phyloP scores from a whole-genome alignment of 1,140 invertebrate genomes.

The Drosophila lini region DNA sequence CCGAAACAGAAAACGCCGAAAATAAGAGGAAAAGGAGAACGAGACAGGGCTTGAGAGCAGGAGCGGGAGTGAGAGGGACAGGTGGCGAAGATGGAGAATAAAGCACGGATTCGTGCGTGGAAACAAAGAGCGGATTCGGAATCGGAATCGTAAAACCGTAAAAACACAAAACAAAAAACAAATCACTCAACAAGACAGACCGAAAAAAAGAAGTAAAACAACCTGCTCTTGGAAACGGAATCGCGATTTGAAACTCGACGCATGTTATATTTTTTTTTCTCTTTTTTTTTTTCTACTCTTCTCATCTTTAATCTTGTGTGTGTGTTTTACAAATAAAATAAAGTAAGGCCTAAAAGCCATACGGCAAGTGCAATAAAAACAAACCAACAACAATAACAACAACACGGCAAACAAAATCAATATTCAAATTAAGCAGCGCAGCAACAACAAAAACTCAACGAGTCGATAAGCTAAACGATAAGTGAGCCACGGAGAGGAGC shows the following conservation, averaged over 20 bases:
- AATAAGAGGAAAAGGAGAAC: constrained; percentile 3
- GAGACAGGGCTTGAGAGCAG: neutral
- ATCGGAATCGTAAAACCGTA: constrained; percentile 35
- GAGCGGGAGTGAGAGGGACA: neutral
- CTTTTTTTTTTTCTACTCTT: neutral
- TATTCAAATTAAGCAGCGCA: constrained; percentile 73
- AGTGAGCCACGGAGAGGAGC: constrained; percentile 22
- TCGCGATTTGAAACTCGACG: constrained; percentile 13
- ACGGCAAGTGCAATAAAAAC: constrained; percentile 73
- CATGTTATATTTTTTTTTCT: constrained; percentile 19
- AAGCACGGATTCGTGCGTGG: constrained; percentile 31
- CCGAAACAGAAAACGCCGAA: constrained; percentile 6
- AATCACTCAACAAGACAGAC: constrained; percentile 1
- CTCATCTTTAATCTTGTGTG: constrained; percentile 44
- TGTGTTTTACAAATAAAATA: constrained; percentile 35
- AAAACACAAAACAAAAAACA: constrained; percentile 22
- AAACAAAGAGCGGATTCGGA: constrained; percentile 38
- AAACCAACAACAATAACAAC: constrained; percentile 34
- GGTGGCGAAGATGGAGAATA: constrained; percentile 27
- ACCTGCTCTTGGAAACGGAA: constrained; percentile 33
- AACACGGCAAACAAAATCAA: constrained; percentile 62
- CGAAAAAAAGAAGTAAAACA: constrained; percentile 17
- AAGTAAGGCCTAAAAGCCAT: constrained; percentile 23
- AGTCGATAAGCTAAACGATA: constrained; percentile 74
- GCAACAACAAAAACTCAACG: constrained; percentile 42